Evolutionary conservation across 2,113 vertebrate species (phyloP).

Genomic region (Paramisgurnus dabryanus): DNA sequence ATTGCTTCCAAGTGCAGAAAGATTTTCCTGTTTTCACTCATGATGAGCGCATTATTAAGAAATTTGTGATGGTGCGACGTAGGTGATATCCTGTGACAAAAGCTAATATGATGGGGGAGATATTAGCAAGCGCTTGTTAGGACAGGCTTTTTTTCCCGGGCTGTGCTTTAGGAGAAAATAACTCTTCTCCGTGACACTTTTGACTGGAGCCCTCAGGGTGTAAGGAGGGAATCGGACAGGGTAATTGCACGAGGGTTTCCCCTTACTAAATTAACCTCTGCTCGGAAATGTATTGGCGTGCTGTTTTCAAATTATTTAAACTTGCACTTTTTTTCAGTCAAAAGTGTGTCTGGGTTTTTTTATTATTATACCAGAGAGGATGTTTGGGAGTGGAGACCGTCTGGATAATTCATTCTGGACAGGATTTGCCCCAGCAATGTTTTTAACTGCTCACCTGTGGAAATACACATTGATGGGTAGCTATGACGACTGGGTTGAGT

Average conservation of each 20-base stretch:
- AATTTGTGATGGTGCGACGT: conserved; percentile 22
- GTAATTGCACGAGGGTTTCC: conserved; percentile 74
- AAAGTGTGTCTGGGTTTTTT: conserved; percentile 13
- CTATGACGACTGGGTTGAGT: conserved; percentile 61
- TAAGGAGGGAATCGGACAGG: conserved; percentile 71
- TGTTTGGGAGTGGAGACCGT: conserved; percentile 61
- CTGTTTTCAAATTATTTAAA: conserved; percentile 78
- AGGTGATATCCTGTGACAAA: conserved; percentile 59
- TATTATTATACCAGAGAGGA: conserved; percentile 58
- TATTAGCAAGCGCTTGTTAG: conserved; percentile 68
- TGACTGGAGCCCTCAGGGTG: conserved; percentile 72
- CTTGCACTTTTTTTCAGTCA: conserved; percentile 55
- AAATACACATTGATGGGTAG: conserved; percentile 59
- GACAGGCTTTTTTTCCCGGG: conserved; percentile 68
- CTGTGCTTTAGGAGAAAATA: conserved; percentile 58
- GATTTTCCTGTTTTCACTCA: conserved; percentile 30
- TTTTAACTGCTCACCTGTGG: conserved; percentile 67
- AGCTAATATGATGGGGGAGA: conserved; percentile 68
- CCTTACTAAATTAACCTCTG: conserved; percentile 79
- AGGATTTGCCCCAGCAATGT: conserved; percentile 41
- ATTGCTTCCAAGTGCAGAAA: conserved; percentile 19
- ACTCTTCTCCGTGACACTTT: conserved; percentile 69
- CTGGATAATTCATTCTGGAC: conserved; percentile 63
- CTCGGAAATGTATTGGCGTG: conserved; percentile 75
- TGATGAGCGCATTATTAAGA: conserved; percentile 47